phyloP scores from a whole-genome alignment of 2,888 invertebrate species.

The Cremastinae sp. region DNA sequence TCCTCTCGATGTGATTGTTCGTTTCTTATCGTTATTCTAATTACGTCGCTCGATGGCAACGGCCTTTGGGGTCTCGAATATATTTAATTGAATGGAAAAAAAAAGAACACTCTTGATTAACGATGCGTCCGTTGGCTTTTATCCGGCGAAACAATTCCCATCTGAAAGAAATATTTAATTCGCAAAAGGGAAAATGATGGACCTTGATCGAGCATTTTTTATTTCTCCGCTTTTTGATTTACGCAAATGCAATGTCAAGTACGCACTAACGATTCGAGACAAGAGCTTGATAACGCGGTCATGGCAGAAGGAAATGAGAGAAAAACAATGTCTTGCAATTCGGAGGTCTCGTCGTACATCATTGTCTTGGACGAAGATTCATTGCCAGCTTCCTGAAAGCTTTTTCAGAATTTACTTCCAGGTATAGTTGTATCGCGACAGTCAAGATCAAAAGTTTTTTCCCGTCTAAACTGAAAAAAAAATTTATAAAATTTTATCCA shows the following conservation, averaged over 20 bases:
- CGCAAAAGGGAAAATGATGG: not conserved
- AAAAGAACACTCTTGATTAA: too few species aligned
- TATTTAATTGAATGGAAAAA: too few species aligned
- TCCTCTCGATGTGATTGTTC: too few species aligned
- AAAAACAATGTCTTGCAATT: slow-evolving; percentile 28
- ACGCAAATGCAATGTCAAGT: slow-evolving; percentile 53
- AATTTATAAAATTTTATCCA: too few species aligned
- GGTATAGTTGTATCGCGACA: too few species aligned
- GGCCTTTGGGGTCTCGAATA: too few species aligned
- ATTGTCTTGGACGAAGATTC: slow-evolving; percentile 15
- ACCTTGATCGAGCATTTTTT: not conserved
- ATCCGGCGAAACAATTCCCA: not conserved
- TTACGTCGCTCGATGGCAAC: too few species aligned
- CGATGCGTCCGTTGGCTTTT: too few species aligned
- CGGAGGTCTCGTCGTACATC: slow-evolving; percentile 5
- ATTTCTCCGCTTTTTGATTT: not conserved
- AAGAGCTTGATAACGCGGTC: slow-evolving; percentile 53
- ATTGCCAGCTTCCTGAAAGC: not conserved
- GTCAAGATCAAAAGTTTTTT: too few species aligned
- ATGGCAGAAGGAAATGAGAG: slow-evolving; percentile 15
- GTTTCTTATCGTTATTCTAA: too few species aligned
- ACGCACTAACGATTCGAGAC: slow-evolving; percentile 41
- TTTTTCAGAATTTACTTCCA: not conserved
- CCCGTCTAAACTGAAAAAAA: too few species aligned
- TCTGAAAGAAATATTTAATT: too few species aligned